A percentile compares a stretch with the other conserved stretches of the same genome.
phyloP scores from a whole-genome alignment of 2,797 vertebrate species.

The Pseudocheirus occidentalis region DNA sequence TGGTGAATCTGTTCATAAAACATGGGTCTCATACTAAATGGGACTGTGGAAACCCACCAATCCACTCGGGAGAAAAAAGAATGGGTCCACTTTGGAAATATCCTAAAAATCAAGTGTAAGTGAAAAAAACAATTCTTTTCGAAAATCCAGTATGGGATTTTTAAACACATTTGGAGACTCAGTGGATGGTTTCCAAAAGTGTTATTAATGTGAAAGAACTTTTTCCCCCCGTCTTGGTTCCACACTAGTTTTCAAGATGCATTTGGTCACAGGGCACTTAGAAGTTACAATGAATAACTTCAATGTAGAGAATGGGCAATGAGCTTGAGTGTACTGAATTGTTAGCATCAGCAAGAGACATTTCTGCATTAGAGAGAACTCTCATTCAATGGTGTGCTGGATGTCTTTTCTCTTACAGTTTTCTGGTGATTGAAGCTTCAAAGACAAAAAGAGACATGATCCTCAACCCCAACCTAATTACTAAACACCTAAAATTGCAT shows the following conservation, averaged over 20 bases:
- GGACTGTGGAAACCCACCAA: neutral
- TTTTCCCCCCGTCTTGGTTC: slow-evolving; percentile 13
- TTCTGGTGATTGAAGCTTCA: slow-evolving; percentile 39
- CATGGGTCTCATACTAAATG: neutral
- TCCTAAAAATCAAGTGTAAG: slow-evolving; percentile 10
- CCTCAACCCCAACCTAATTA: slow-evolving; percentile 57
- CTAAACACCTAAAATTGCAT: slow-evolving; percentile 23
- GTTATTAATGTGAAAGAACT: slow-evolving; percentile 34
- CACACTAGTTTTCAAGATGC: slow-evolving; percentile 5
- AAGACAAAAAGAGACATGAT: slow-evolving; percentile 40
- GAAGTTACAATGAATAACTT: slow-evolving; percentile 36
- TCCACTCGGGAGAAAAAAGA: neutral
- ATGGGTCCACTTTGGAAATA: neutral
- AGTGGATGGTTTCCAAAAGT: slow-evolving; percentile 45
- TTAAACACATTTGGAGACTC: slow-evolving; percentile 48
- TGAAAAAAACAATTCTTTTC: slow-evolving; percentile 37
- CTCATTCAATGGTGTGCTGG: slow-evolving; percentile 32
- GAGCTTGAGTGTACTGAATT: slow-evolving; percentile 31
- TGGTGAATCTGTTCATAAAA: neutral
- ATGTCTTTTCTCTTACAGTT: slow-evolving; percentile 44
- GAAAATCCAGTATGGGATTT: slow-evolving; percentile 17
- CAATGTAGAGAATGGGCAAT: slow-evolving; percentile 27
- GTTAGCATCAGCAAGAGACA: slow-evolving; percentile 27
- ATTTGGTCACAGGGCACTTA: slow-evolving; percentile 9
- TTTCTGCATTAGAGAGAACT: slow-evolving; percentile 16